These are phyloP conservation scores for Sandelia bainsii DNA, from an alignment of 2,797 vertebrate genomes.

Conservation along the genomic window DNA sequence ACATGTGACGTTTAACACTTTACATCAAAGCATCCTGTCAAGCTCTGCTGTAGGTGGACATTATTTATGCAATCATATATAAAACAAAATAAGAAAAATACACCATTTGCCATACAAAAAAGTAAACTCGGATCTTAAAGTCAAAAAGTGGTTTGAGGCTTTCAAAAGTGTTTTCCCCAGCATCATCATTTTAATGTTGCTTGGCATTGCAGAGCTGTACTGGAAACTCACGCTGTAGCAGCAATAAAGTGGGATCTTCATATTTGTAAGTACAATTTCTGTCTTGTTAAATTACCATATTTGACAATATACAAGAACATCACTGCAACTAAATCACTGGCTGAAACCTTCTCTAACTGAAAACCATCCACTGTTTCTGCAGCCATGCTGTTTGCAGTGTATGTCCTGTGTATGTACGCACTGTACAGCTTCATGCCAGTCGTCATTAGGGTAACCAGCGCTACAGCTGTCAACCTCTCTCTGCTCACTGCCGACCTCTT, in stretches of 20 bases:
- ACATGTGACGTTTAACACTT: not conserved
- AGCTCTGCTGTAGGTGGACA: not conserved
- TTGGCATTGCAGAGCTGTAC: constrained; percentile 82
- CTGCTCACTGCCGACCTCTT: constrained; percentile 97
- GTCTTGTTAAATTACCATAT: not conserved
- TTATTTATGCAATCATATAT: not conserved
- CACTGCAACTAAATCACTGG: too few species aligned
- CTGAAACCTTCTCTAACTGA: not conserved
- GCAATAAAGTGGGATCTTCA: constrained; percentile 86
- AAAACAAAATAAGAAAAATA: too few species aligned
- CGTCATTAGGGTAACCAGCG: constrained; percentile 91
- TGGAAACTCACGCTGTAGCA: constrained; percentile 86
- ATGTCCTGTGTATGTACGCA: constrained; percentile 92
- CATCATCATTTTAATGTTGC: constrained; percentile 32
- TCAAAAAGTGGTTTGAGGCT: not conserved
- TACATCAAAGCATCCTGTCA: not conserved
- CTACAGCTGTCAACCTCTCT: constrained; percentile 94
- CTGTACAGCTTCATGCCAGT: constrained; percentile 96
- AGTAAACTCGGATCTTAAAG: too few species aligned
- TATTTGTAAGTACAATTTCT: constrained; percentile 84
- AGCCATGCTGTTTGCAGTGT: constrained; percentile 89
- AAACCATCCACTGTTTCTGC: not conserved
- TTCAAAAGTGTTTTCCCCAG: not conserved
- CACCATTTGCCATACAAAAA: too few species aligned
- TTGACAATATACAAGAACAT: too few species aligned